These are phyloP conservation scores for Lanius ludovicianus DNA, from an alignment of 2,113 vertebrate species.

Conservation along the genomic window DNA sequence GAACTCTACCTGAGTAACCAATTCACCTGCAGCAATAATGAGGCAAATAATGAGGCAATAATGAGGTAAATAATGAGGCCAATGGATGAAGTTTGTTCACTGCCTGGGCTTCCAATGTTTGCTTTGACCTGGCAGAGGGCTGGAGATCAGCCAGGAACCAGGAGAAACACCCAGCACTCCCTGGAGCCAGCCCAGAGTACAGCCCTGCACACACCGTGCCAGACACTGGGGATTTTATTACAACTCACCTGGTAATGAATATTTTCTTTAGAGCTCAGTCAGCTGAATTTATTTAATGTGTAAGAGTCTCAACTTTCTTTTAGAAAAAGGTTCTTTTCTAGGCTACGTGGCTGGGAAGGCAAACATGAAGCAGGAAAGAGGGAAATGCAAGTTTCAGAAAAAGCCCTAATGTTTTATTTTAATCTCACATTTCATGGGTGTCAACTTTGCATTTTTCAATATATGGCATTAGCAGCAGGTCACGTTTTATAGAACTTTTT, in stretches of 20 bases:
- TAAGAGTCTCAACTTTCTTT: background rate
- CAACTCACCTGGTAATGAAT: background rate
- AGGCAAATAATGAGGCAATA: background rate
- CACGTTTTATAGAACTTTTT: background rate
- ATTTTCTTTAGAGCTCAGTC: background rate
- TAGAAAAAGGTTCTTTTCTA: background rate
- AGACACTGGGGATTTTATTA: background rate
- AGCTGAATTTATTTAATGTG: background rate
- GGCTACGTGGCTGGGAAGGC: background rate
- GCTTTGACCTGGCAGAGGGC: background rate
- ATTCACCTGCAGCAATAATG: background rate
- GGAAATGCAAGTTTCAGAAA: background rate
- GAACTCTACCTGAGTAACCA: background rate
- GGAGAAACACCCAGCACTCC: background rate
- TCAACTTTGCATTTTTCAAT: background rate
- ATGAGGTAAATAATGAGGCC: background rate
- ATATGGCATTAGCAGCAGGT: background rate
- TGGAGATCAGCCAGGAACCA: background rate
- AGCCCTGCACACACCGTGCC: background rate
- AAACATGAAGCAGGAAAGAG: background rate
- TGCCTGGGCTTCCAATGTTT: rapidly evolving
- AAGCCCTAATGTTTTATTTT: background rate
- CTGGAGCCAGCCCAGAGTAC: background rate
- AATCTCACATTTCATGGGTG: background rate
- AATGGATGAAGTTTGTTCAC: background rate